phyloP scores from a whole-genome alignment of 2,113 vertebrate species.

The Diadophis punctatus region DNA sequence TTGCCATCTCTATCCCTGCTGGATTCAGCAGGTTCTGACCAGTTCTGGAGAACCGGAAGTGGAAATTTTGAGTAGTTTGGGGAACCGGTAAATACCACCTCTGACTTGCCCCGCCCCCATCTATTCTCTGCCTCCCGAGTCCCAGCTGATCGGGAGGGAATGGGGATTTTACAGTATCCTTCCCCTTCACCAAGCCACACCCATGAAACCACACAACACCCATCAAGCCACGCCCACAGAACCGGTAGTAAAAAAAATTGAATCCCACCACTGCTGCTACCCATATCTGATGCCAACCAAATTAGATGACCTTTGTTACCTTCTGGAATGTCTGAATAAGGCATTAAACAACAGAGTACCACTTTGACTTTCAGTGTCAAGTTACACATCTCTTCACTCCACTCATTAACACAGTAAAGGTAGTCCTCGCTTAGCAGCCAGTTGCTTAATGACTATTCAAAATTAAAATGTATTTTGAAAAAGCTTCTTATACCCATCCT shows the following conservation, averaged over 20 bases:
- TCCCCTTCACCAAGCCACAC: too few relatives aligned
- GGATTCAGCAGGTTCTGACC: too few relatives aligned
- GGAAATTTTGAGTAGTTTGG: too few relatives aligned
- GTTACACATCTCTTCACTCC: conserved; percentile 36
- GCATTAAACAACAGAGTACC: conserved; percentile 8
- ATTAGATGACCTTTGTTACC: fast-evolving
- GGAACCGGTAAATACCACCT: too few relatives aligned
- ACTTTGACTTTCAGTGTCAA: conserved; percentile 20
- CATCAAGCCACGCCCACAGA: too few relatives aligned
- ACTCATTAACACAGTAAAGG: background rate
- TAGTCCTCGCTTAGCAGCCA: background rate
- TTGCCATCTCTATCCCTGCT: background rate
- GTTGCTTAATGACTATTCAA: background rate
- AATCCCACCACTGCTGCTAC: background rate
- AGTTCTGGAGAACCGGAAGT: too few relatives aligned
- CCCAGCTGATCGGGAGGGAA: too few relatives aligned
- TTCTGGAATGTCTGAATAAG: conserved; percentile 25
- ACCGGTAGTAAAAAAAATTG: too few relatives aligned
- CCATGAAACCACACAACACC: too few relatives aligned
- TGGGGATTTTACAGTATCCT: too few relatives aligned
- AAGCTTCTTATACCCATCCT: background rate
- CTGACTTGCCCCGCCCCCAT: too few relatives aligned
- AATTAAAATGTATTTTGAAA: background rate
- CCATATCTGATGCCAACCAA: background rate
- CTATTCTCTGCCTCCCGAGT: too few relatives aligned